Conservation (phyloP, 2,888 invertebrate genomes). For the Penaeus monodon region DNA sequence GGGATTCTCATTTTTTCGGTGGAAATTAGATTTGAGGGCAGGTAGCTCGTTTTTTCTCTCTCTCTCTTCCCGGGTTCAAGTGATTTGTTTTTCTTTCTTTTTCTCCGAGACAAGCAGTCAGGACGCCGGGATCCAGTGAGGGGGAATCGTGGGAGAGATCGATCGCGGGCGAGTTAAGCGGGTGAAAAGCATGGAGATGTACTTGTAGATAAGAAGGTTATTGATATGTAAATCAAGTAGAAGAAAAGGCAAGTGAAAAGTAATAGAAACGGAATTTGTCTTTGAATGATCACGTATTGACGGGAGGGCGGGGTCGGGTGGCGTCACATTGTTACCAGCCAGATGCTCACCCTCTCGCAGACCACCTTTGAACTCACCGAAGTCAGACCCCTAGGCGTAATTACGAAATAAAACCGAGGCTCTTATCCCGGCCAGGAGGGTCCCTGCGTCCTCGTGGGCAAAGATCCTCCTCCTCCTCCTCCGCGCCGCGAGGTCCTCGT, state of each 20-base stretch:
- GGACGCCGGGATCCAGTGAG: background rate
- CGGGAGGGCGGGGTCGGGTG: background rate
- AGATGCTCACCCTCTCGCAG: background rate
- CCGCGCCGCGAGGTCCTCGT: too few relatives aligned
- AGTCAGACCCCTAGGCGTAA: background rate
- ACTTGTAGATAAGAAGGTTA: constrained; percentile 7
- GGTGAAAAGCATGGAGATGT: background rate
- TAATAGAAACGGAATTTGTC: background rate
- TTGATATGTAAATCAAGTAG: constrained; percentile 9
- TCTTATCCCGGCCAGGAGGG: too few relatives aligned
- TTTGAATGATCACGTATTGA: background rate
- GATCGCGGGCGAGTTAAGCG: background rate
- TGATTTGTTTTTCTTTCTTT: background rate
- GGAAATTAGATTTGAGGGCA: constrained; percentile 6
- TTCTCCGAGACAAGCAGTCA: background rate
- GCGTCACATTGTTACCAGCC: background rate
- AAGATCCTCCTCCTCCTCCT: too few relatives aligned
- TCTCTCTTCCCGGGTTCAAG: background rate
- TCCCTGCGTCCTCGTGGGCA: too few relatives aligned
- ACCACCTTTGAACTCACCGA: background rate
- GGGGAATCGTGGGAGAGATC: background rate
- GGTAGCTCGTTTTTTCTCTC: background rate
- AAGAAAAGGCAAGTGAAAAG: background rate
- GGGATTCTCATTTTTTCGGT: background rate
- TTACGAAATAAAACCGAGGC: background rate